Conservation (phyloP, 1,140 invertebrate species). For the Drosophila eugracilis region DNA sequence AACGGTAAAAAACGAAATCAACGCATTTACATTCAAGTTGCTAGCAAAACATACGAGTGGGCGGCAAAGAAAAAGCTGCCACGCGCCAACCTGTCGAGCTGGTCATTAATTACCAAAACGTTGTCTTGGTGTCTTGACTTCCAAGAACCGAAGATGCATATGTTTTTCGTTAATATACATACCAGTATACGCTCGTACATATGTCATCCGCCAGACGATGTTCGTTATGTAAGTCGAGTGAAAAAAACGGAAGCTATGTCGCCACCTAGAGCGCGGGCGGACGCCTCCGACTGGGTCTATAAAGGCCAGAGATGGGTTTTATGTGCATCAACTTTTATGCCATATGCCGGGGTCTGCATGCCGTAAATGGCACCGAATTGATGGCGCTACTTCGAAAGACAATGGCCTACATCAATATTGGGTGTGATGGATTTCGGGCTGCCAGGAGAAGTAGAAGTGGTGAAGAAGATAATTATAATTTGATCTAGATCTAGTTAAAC, state of each 20-base stretch:
- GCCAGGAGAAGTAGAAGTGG: not conserved
- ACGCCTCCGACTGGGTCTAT: slow-evolving; percentile 24
- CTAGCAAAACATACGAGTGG: slow-evolving; percentile 20
- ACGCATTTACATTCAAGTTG: slow-evolving; percentile 2
- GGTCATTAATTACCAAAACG: slow-evolving; percentile 59
- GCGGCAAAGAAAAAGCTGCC: slow-evolving; percentile 34
- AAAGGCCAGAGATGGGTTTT: slow-evolving; percentile 59
- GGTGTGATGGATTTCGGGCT: not conserved
- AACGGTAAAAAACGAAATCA: slow-evolving; percentile 31
- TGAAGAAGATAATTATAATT: no score
- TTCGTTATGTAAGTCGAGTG: slow-evolving; percentile 18
- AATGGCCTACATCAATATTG: slow-evolving; percentile 57
- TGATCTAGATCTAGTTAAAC: no score
- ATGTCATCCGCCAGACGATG: no score
- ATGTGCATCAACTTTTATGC: slow-evolving; percentile 23
- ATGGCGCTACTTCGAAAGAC: slow-evolving; percentile 29
- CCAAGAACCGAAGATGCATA: slow-evolving; percentile 28
- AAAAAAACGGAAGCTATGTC: slow-evolving; percentile 52
- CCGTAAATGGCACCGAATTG: slow-evolving; percentile 57
- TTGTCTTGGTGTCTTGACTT: slow-evolving; percentile 14
- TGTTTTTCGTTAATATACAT: not conserved
- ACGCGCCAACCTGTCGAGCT: slow-evolving; percentile 64
- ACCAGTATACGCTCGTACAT: not conserved
- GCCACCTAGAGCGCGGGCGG: slow-evolving; percentile 40
- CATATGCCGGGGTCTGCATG: slow-evolving; percentile 32